phyloP scores from a whole-genome alignment of 2,888 invertebrate species.

The Heteromurus nitidus region DNA sequence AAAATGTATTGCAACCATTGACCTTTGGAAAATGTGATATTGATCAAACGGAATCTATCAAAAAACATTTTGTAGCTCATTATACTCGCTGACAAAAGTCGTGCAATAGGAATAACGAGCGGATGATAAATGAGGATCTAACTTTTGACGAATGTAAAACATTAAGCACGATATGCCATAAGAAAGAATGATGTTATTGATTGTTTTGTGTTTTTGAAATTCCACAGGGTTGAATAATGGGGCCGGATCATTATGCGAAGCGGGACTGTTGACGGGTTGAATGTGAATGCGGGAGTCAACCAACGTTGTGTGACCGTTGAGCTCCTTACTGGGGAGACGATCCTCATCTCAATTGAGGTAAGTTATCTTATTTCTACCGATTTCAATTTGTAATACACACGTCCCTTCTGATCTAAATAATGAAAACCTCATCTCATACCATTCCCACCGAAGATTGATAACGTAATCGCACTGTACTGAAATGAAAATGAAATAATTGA shows the following conservation, averaged over 20 bases:
- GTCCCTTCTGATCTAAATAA: not conserved
- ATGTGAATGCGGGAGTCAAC: conserved; percentile 72
- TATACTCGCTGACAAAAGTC: conserved; percentile 17
- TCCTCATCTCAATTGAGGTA: conserved; percentile 72
- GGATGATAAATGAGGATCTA: conserved; percentile 24
- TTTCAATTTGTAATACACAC: too few relatives aligned
- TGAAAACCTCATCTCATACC: not conserved
- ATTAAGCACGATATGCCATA: conserved; percentile 3
- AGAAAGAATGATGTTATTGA: not conserved
- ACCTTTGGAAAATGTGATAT: not conserved
- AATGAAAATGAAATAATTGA: conserved; percentile 22
- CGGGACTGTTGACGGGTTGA: conserved; percentile 73
- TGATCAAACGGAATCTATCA: conserved; percentile 9
- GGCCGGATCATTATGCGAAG: conserved; percentile 73
- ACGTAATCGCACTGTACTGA: conserved; percentile 18
- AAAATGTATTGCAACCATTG: not conserved
- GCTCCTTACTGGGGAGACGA: conserved; percentile 73
- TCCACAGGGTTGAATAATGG: conserved; percentile 72
- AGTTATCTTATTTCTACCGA: too few relatives aligned
- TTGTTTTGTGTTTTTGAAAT: conserved; percentile 31
- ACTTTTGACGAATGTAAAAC: not conserved
- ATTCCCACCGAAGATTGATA: conserved; percentile 33
- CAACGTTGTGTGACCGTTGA: conserved; percentile 73
- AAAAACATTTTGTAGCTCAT: conserved; percentile 6
- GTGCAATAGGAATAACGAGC: not conserved